A percentile compares a stretch with the other conserved stretches of the same genome.
These are phyloP conservation scores for Tenthredo scrophulariae DNA, from an alignment of 2,888 invertebrate genomes.

Conservation along the genomic window DNA sequence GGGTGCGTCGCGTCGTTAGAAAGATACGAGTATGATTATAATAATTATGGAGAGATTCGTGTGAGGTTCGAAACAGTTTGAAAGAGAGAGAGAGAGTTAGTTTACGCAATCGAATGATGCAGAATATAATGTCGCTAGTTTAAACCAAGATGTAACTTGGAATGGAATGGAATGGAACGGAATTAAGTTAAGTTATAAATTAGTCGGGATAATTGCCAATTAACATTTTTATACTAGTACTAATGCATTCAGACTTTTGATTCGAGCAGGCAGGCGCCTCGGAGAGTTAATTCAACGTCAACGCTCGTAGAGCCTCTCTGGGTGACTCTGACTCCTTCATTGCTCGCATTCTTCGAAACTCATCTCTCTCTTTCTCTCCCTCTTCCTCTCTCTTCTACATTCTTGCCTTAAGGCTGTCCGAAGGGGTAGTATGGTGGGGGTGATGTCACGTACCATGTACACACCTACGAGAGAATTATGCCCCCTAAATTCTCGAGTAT, in stretches of 20 bases:
- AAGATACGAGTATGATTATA: constrained; percentile 1
- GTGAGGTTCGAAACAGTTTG: not conserved
- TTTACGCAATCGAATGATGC: not conserved
- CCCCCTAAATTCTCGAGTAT: too few species aligned
- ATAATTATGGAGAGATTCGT: not conserved
- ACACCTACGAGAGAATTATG: too few species aligned
- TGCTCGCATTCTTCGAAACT: not conserved
- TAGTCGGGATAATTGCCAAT: constrained; percentile 34
- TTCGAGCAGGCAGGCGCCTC: not conserved
- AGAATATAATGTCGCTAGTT: not conserved
- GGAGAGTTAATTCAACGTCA: constrained; percentile 3
- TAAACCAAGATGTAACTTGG: constrained; percentile 53
- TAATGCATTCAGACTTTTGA: constrained; percentile 1
- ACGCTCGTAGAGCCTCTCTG: not conserved
- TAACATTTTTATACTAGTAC: not conserved
- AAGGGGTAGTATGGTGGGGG: too few species aligned
- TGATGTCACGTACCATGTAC: too few species aligned
- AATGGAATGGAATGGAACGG: not conserved
- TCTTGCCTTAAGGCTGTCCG: too few species aligned
- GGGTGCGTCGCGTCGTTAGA: constrained; percentile 45
- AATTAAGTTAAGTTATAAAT: constrained; percentile 25
- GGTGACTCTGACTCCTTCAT: too few species aligned
- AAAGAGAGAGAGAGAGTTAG: too few species aligned
- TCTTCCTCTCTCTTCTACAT: too few species aligned
- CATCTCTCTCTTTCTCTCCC: not conserved